Percentiles rank a stretch among this genome's conserved stretches.
These are phyloP conservation scores for Xerus rutilus DNA, from an alignment of 2,797 vertebrate species.

Conservation along the genomic window DNA sequence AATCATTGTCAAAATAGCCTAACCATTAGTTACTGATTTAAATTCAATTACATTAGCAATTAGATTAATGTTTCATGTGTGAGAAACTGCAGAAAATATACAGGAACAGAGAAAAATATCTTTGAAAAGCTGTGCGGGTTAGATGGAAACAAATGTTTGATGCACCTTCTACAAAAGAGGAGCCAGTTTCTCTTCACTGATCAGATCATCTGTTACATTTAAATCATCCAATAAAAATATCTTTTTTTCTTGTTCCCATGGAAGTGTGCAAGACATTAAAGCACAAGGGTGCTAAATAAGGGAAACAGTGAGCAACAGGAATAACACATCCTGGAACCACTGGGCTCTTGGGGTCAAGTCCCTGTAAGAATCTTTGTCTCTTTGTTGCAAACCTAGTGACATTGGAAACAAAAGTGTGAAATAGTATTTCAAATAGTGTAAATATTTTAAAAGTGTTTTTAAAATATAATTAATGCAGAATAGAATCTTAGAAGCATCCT, in stretches of 20 bases:
- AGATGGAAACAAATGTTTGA: neutral
- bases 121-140: constrained; percentile 24
- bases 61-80: constrained; percentile 3
- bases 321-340: neutral
- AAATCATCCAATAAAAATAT: constrained; percentile 74
- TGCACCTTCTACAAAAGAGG: neutral
- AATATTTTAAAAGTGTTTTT: neutral
- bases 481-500: neutral
- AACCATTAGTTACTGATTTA: constrained; percentile 10
- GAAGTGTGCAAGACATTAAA: constrained; percentile 40
- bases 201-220: constrained; percentile 72
- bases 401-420: neutral
- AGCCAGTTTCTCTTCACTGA: constrained; percentile 27
- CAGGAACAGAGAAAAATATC: neutral
- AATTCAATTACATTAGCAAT: constrained; percentile 26
- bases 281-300: constrained; percentile 34
- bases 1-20: constrained; percentile 50
- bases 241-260: neutral
- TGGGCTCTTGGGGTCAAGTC: neutral
- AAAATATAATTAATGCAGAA: neutral
- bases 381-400: neutral
- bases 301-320: neutral
- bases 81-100: neutral
- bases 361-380: neutral
- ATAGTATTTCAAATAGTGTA: neutral